Base-by-base conservation (phyloP, 2,888 invertebrate species). In the Tenodera sinensis region DNA sequence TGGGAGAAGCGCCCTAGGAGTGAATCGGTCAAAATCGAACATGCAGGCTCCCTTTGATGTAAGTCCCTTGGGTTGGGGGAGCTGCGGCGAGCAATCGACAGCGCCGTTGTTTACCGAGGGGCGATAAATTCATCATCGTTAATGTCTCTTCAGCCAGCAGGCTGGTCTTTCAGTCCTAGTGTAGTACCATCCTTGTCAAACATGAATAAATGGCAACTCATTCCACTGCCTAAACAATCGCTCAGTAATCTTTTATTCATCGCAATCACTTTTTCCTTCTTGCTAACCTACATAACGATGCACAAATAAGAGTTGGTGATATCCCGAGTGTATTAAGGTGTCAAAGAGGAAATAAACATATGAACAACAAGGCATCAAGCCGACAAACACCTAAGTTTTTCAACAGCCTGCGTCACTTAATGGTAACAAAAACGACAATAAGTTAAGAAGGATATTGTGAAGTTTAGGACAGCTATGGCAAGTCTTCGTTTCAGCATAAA, bases 101-200 rank as follows among this genome's bases (percentile, higher is more conserved):
- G 84, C 54, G 27, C 42, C 42, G 27, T 28, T 85, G 85, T 85
- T 85, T 85, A 85, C 85, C 85, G 28, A 85, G 42, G 54, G 42
- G 85, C 85, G 47, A 85, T 85, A 85, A 85, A 85, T 85, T 85
- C 85, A 85, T 85, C 85, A 85, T 85, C 85, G 85, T 85, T 85
- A 85, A 85, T 28, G 85, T 85, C 85, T n/a, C 47, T 71, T 71
- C 54, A 71, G 20, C 54, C 54, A 71, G 20, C 54, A 15, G 54
- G 54, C 25, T 71, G 54, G 20, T 25, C 54, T 71, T 54, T 54
- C 54, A 54, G 54, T 54, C 54, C 15, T 54, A 54, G 15, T 71
- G 54, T 71, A 71, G 54, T 71, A 20, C 54, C 54, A 71, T 71
- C 54, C 54, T 71, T 71, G 54, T 71, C 54, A 71, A 71, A 71